Evolutionary conservation across 2,888 invertebrate species (phyloP), one percentile per base, ranked within the genome.

Genomic region (Caenorhabditis panamensis): DNA sequence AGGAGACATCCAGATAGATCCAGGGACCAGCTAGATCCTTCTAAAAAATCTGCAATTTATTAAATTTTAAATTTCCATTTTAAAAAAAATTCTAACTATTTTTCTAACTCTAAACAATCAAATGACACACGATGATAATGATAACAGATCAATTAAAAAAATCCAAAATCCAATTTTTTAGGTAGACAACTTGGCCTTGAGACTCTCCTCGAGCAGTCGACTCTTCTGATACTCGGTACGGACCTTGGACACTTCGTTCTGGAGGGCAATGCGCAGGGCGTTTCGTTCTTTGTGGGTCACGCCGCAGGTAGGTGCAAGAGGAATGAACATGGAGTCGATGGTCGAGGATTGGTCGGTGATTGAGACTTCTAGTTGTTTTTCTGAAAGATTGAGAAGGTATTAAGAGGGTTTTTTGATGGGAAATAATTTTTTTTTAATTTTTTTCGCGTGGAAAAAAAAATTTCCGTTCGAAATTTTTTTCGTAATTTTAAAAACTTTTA

Each of bases 271-370:
- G 18, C 73, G 47, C 4, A 79, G 31, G 8, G 37, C 54, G 51
- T 75, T 79, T n/a, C 73, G 62, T 36, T 79, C 79, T 20, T 68
- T 63, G 54, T 79, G 69, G 5, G 73, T 64, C 18, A 59, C 73
- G 44, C 73, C 73, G 37, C 51, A 75, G 4, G 72, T 75, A 13
- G 62, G 53, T 0, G 2, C 11, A 26, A 79, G 64, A 6, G 41
- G 16, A 13, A 47, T 24, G 16, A 24, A 26, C 63, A 79, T 58
- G 0, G 63, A 24, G 11, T 8, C 16, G n/a, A 75, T 64, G 8
- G 44, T 44, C 1, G 49, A 11, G 4, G 49, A 28, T 20, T 61
- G 61, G 20, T 69, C 64, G 47, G 59, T 47, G 41, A 78, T 71
- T 9, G 66, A 22, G 8, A 66, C 3, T 49, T 58, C n/a, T 18